Conservation (phyloP, 1,140 invertebrate species). For the Neotoxoptera formosana region DNA sequence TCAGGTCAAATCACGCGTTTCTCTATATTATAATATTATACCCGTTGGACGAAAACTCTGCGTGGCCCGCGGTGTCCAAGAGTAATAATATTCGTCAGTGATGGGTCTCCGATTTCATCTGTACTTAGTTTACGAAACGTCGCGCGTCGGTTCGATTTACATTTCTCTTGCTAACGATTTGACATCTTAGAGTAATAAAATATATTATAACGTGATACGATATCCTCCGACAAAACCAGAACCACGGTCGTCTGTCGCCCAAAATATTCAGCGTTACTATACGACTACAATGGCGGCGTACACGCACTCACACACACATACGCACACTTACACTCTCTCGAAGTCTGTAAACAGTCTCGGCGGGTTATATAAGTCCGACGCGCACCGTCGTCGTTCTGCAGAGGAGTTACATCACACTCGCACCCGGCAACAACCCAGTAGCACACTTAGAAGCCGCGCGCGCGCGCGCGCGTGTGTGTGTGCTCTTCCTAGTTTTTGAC, state of each 20-base stretch:
- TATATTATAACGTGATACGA: too few species aligned
- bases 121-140: too few species aligned
- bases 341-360: not conserved
- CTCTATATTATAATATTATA: too few species aligned
- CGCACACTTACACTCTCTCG: not conserved
- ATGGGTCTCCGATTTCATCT: too few species aligned
- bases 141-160: too few species aligned
- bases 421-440: constrained; percentile 45
- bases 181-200: too few species aligned
- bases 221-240: not conserved
- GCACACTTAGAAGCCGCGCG: constrained; percentile 35
- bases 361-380: not conserved
- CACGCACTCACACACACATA: too few species aligned
- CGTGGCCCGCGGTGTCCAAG: too few species aligned
- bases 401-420: not conserved
- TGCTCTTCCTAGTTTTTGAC: constrained; percentile 57
- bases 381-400: not conserved
- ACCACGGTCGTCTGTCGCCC: not conserved
- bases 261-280: not conserved
- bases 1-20: too few species aligned
- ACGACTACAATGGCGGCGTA: not conserved
- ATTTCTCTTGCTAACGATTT: too few species aligned
- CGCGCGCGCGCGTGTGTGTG: not conserved
- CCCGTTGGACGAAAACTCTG: too few species aligned
- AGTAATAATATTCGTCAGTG: too few species aligned